Conservation (phyloP, 2,797 vertebrate genomes). For the Momotus momota region DNA sequence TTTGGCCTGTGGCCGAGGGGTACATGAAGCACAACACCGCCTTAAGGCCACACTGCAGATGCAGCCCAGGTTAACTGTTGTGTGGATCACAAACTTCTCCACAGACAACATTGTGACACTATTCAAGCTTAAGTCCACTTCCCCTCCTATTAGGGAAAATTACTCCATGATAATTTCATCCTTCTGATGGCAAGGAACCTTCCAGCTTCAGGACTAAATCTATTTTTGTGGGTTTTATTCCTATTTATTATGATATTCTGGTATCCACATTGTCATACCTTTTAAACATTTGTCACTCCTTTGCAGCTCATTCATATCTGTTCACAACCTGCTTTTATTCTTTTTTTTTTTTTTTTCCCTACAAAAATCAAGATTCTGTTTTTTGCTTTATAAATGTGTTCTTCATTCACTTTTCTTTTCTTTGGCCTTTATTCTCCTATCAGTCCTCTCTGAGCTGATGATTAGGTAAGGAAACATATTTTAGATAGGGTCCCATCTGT, state of each 20-base stretch:
- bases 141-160: background rate
- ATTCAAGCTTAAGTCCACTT: background rate
- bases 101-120: fast-evolving
- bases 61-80: background rate
- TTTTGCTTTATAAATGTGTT: background rate
- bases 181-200: background rate
- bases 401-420: background rate
- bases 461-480: background rate
- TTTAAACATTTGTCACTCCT: background rate
- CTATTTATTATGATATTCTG: background rate
- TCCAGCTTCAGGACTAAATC: background rate
- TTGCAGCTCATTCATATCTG: background rate
- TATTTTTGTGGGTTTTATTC: background rate
- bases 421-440: background rate
- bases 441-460: background rate
- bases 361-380: background rate
- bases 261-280: background rate
- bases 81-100: background rate
- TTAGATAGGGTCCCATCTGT: background rate
- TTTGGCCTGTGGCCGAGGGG: background rate
- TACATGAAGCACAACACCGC: fast-evolving
- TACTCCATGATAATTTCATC: background rate
- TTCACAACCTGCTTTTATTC: background rate
- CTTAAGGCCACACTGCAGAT: fast-evolving
- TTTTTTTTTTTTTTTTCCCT: background rate